A percentile compares a stretch with the other conserved stretches of the same genome.
These are phyloP conservation scores for Hoplias malabaricus DNA, from an alignment of 2,113 vertebrate genomes.

Conservation along the genomic window DNA sequence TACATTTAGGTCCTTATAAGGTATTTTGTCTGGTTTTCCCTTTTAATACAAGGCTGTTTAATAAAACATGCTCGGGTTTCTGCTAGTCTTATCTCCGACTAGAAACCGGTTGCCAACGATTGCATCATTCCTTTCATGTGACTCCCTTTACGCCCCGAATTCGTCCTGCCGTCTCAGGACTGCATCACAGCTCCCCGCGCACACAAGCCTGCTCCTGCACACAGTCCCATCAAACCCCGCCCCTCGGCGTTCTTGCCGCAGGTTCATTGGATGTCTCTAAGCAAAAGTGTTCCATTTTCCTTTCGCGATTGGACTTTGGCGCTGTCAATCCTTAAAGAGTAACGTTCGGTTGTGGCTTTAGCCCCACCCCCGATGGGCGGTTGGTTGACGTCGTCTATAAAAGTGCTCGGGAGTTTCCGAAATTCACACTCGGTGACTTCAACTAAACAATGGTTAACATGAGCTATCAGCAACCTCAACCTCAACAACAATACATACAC, in stretches of 20 bases:
- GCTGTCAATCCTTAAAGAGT: neutral
- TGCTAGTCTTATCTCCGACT: conserved; percentile 82
- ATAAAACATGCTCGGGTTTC: conserved; percentile 82
- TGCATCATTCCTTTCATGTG: conserved; percentile 87
- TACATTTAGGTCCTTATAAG: conserved; percentile 70
- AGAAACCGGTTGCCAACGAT: conserved; percentile 84
- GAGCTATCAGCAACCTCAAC: conserved; percentile 77
- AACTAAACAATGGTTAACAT: conserved; percentile 86
- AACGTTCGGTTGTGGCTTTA: conserved; percentile 49
- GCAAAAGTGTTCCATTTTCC: conserved; percentile 64
- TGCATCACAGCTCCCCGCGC: conserved; percentile 79
- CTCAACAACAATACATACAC: conserved; percentile 77
- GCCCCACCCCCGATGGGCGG: conserved; percentile 68
- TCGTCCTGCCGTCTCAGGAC: conserved; percentile 83
- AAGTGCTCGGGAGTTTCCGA: conserved; percentile 80
- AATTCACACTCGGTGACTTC: conserved; percentile 78
- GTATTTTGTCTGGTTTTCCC: conserved; percentile 76
- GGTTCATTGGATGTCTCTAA: conserved; percentile 77
- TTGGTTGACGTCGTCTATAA: conserved; percentile 78
- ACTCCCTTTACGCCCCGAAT: conserved; percentile 84
- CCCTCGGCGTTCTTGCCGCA: fast-evolving
- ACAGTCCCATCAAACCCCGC: conserved; percentile 14
- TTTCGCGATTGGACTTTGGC: conserved; percentile 40
- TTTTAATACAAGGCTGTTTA: conserved; percentile 78
- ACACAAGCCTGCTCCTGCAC: conserved; percentile 73